Conservation (phyloP, 2,797 vertebrate genomes). For the Chiloscyllium punctatum region DNA sequence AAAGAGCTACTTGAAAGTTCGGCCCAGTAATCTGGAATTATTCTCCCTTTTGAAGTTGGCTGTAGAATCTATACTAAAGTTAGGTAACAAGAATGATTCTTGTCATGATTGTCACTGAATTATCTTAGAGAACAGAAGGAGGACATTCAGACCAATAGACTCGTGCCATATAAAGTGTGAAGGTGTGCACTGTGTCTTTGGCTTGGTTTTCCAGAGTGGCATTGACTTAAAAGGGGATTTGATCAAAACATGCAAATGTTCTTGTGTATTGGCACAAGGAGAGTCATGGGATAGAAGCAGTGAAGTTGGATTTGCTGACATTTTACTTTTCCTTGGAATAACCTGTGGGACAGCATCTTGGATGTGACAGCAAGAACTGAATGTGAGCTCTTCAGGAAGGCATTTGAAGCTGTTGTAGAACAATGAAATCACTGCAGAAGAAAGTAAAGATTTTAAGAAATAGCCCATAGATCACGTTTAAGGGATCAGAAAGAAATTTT, state of each 20-base stretch:
- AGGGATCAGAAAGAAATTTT: not conserved
- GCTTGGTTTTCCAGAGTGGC: not conserved
- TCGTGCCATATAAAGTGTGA: not conserved
- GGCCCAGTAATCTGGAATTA: too few species aligned
- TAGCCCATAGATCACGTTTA: not conserved
- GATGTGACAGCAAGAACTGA: not conserved
- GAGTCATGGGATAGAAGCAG: not conserved
- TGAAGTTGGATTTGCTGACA: not conserved
- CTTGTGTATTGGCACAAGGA: not conserved
- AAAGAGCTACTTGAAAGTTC: not conserved
- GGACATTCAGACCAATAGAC: not conserved
- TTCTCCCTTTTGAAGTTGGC: not conserved
- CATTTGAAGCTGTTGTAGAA: not conserved
- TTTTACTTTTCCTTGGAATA: not conserved
- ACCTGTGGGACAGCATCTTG: not conserved
- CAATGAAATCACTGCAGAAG: not conserved
- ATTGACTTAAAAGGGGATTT: not conserved
- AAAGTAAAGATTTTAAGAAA: not conserved
- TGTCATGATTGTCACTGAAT: not conserved
- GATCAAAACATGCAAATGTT: not conserved
- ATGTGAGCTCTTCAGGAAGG: not conserved
- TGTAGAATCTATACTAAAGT: not conserved
- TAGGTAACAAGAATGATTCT: not conserved
- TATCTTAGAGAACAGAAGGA: not conserved
- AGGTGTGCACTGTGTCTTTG: not conserved